Evolutionary conservation across 2,797 vertebrate genomes (phyloP).

Genomic region (Amniataba percoides): DNA sequence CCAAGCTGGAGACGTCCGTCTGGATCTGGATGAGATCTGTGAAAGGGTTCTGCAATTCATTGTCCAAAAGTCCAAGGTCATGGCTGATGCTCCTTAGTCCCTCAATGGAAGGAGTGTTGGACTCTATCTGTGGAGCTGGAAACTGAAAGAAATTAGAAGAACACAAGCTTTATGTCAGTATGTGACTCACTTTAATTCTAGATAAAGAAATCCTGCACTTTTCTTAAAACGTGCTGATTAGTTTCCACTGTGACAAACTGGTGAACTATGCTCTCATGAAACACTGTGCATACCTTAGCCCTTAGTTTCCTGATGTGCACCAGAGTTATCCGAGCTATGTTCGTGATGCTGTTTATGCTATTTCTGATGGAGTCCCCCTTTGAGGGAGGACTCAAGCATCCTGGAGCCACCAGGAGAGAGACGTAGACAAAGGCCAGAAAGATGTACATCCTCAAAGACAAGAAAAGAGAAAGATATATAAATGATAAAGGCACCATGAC

Average conservation of each 20-base stretch:
- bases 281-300: conserved; percentile 45
- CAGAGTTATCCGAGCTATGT: conserved; percentile 65
- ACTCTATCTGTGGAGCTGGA: conserved; percentile 24
- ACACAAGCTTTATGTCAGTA: neutral
- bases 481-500: neutral
- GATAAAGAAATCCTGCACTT: neutral
- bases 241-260: neutral
- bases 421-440: conserved; percentile 44
- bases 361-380: conserved; percentile 29
- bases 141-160: conserved; percentile 42
- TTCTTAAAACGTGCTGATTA: neutral
- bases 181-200: neutral
- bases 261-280: neutral
- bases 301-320: conserved; percentile 65
- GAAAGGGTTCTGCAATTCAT: conserved; percentile 44
- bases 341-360: conserved; percentile 20
- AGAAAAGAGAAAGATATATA: neutral
- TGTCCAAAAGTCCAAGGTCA: conserved; percentile 62
- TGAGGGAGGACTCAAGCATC: conserved; percentile 27
- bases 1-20: conserved; percentile 71
- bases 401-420: conserved; percentile 35
- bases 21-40: conserved; percentile 68
- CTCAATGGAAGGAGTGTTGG: conserved; percentile 52
- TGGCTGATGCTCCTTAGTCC: conserved; percentile 65
- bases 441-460: conserved; percentile 62